Base-by-base conservation (phyloP, 2,113 vertebrate genomes). In the Calyptommatus sinebrachiatus region DNA sequence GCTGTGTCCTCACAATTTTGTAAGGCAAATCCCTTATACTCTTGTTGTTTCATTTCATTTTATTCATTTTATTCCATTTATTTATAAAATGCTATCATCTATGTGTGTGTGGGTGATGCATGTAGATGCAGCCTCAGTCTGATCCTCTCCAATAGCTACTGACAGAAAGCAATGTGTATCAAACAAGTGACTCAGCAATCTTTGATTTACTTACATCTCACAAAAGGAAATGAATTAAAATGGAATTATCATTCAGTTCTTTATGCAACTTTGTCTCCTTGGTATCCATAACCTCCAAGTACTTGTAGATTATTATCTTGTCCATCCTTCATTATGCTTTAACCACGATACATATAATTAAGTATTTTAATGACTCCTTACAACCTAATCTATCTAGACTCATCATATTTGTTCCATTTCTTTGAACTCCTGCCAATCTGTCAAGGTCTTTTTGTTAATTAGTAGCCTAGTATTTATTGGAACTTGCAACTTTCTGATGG, bases 361-460 rank as follows among this genome's bases (percentile, higher is more conserved):
- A 68, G 70, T n/a, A 41, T 66, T 82, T 77, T 73, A 83, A 62
- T 78, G 35, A 78, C 71, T 68, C 35, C 24, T 83, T 72, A 62
- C 71, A 69, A 70, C 35, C 41, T 69, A 74, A 62, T 83, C 50
- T 78, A 78, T 67, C 45, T 35, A 48, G 11, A 73, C 41, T 31
- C 71, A 78, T 69, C 76, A 69, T 69, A 83, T 68, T 78, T 78
- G 63, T n/a, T 83, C 48, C 31, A 69, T 69, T 61, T 61, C 53
- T 74, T 73, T 83, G 76, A 83, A 69, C 53, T 28, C 53, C 53
- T 68, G 71, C 71, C 76, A 62, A 28, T 57, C 35, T 69, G 29
- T 73, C 71, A 83, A 73, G 79, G 79, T 76, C 73, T 78, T 78
- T 61, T 35, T 50, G 24, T 41, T 62, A 83, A 74, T 83, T 73